A percentile compares a stretch with the other conserved stretches of the same genome.
phyloP scores from a whole-genome alignment of 1,140 invertebrate genomes.

The Zaprionus camerounensis region DNA sequence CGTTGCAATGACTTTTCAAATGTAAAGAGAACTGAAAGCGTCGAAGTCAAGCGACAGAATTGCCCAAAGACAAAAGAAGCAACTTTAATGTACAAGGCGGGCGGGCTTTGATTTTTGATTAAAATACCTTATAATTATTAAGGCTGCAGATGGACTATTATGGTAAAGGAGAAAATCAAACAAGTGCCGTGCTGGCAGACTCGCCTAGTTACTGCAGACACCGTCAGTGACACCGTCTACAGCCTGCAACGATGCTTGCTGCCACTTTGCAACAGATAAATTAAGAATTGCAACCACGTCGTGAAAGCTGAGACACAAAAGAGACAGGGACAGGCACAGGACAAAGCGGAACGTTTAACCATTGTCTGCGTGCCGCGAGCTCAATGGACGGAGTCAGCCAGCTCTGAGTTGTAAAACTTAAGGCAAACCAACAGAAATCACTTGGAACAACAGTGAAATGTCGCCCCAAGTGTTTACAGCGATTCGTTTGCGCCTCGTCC shows the following conservation, averaged over 20 bases:
- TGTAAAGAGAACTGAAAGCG: neutral
- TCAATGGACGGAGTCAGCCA: neutral
- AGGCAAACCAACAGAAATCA: constrained; percentile 2
- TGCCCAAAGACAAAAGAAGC: neutral
- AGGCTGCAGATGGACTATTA: neutral
- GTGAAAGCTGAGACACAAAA: neutral
- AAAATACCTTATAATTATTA: neutral
- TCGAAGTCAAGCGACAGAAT: neutral
- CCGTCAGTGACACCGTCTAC: neutral
- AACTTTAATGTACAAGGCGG: neutral
- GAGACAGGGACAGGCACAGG: neutral
- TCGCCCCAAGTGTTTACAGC: constrained; percentile 4
- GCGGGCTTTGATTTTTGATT: neutral
- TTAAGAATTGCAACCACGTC: constrained; percentile 6
- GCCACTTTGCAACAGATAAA: constrained; percentile 4
- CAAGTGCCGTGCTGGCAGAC: neutral
- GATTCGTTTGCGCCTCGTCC: constrained; percentile 3
- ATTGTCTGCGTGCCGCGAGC: constrained; percentile 4
- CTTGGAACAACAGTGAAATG: constrained; percentile 6
- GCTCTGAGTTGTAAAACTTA: neutral
- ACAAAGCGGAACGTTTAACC: constrained; percentile 4
- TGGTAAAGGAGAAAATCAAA: neutral
- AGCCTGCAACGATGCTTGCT: neutral
- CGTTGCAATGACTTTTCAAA: neutral
- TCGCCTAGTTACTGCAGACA: neutral